Base-by-base conservation (phyloP, 2,888 invertebrate species). In the Homarus gammarus region DNA sequence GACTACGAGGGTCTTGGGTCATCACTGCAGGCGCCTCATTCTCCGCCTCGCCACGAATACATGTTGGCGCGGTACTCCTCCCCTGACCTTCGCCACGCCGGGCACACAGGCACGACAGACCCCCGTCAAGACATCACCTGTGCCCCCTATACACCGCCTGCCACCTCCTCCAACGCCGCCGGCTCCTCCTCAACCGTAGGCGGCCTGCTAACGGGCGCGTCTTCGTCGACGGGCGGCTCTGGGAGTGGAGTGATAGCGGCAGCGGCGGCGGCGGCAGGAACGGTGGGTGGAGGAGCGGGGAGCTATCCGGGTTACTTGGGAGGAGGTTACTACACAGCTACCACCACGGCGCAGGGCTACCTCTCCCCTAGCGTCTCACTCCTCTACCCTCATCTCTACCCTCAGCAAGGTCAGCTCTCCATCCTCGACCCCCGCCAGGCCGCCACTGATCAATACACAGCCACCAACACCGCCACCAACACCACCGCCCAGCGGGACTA, bases 301-400 rank as follows among this genome's bases (percentile, higher is more conserved):
- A 83, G 87, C 68, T 91, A 91, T 77, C 85, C 91, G 0, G 91
- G 89, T 5, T 91, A 91, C 56, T 68, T 91, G 6, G 87, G 91
- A 8, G 84, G 91, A 49, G 87, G 91, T 2, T 91, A 91, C 72
- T 91, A 89, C 77, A 38, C 89, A 0, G 90, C 89, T 22, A 84
- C 89, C 33, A 84, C 89, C 27, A 77, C 86, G 56, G 81, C 84
- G 15, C 84, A 90, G 51, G 84, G 89, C n/a, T 92, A 92, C 89
- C 85, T 92, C 38, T 85, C 89, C 31, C 82, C 91, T 15, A 83
- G 91, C 27, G 87, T 91, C 56, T 89, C 90, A 1, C 78, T 92
- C 27, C 79, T 92, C 27, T 92, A 92, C 77, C 91, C 92, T 2
- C 92, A 92, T 82, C 77, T 92, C 77, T 92, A 92, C 79, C 89